Evolutionary conservation across 2,797 vertebrate species (phyloP).

Genomic region (Dromococcyx pavoninus): DNA sequence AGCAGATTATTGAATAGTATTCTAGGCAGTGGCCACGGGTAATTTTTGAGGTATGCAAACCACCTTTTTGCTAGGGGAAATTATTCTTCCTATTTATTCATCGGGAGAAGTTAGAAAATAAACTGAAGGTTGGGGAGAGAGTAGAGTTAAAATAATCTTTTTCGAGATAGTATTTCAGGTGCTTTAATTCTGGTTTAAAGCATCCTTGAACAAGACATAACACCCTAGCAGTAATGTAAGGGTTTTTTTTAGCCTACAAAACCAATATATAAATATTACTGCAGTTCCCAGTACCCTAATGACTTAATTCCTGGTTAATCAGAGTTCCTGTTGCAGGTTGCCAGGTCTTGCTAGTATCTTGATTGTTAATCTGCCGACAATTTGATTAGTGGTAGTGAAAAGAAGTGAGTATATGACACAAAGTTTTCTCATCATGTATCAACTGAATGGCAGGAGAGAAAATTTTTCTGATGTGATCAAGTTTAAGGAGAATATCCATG

Average conservation of each 20-base stretch:
- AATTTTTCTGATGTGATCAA: neutral
- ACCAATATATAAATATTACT: neutral
- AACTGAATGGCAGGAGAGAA: neutral
- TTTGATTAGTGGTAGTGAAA: neutral
- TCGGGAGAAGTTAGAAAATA: neutral
- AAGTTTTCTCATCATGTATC: neutral
- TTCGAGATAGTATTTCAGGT: neutral
- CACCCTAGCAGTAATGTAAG: neutral
- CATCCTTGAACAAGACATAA: neutral
- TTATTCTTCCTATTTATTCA: neutral
- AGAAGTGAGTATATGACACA: neutral
- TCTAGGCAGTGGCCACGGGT: neutral
- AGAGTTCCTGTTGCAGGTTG: neutral
- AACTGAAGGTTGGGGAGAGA: neutral
- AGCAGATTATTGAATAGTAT: neutral
- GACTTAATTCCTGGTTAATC: neutral
- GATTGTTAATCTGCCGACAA: neutral
- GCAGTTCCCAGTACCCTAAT: neutral
- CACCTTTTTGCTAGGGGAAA: neutral
- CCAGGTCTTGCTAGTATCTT: neutral
- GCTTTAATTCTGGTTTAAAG: neutral
- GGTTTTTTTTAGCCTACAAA: neutral
- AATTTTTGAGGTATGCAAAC: neutral
- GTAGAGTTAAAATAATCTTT: neutral
- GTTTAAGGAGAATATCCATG: neutral